Conservation (phyloP, 2,113 vertebrate genomes). For the Madoqua kirkii region DNA sequence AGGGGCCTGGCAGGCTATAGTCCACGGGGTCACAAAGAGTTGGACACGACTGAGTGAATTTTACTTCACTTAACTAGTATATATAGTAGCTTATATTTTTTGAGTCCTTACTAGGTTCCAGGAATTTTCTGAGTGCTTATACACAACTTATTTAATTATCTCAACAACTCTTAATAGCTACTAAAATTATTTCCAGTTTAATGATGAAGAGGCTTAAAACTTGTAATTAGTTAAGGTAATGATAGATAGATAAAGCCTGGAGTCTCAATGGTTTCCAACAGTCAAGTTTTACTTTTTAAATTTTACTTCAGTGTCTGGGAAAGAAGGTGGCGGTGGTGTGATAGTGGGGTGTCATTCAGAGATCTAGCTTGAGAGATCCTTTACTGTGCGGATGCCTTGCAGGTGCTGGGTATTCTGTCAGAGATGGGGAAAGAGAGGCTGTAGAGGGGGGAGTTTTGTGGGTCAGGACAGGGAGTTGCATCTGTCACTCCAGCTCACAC, state of each 20-base stretch:
- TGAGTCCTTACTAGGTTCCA: not conserved
- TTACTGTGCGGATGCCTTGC: fast-evolving
- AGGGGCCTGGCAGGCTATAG: not conserved
- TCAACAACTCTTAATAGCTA: not conserved
- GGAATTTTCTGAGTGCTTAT: not conserved
- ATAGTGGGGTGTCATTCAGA: not conserved
- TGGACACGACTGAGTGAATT: fast-evolving
- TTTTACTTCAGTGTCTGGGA: not conserved
- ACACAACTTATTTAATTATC: not conserved
- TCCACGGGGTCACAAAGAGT: not conserved
- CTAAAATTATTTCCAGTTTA: not conserved
- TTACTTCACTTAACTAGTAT: not conserved
- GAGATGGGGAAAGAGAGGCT: not conserved
- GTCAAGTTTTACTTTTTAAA: not conserved
- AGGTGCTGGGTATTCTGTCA: not conserved
- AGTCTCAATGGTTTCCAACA: not conserved
- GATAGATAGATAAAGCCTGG: not conserved
- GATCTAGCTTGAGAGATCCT: not conserved
- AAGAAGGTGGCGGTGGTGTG: not conserved
- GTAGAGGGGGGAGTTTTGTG: not conserved
- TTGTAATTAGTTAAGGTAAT: not conserved
- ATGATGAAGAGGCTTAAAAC: not conserved
- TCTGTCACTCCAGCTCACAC: not conserved
- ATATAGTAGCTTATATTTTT: not conserved
- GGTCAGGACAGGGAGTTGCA: not conserved